A percentile compares a stretch with the other conserved stretches of the same genome.
phyloP scores from a whole-genome alignment of 2,888 invertebrate genomes.

The Parasteatoda lunata region DNA sequence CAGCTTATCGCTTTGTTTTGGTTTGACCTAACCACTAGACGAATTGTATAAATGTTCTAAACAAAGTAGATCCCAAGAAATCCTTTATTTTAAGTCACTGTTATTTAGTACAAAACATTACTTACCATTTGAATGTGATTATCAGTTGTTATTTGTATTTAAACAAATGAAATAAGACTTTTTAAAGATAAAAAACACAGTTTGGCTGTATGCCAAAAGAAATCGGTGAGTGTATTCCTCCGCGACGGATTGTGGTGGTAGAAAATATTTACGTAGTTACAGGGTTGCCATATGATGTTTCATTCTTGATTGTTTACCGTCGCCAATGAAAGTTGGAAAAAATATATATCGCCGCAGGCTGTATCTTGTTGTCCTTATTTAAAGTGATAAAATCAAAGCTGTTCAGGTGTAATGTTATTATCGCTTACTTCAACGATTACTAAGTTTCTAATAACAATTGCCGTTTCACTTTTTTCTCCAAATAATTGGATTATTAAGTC shows the following conservation, averaged over 20 bases:
- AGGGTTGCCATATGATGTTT: constrained; percentile 50
- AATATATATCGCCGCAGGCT: too few relatives aligned
- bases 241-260: constrained; percentile 41
- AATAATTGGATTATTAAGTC: too few relatives aligned
- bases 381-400: too few relatives aligned
- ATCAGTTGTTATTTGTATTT: too few relatives aligned
- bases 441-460: too few relatives aligned
- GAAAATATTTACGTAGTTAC: constrained; percentile 41
- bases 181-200: not conserved
- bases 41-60: constrained; percentile 46
- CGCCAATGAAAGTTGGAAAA: constrained; percentile 14
- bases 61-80: constrained; percentile 60
- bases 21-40: constrained; percentile 25
- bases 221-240: constrained; percentile 43
- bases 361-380: too few relatives aligned
- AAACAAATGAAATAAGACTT: not conserved
- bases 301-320: constrained; percentile 49
- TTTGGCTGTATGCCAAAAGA: constrained; percentile 54
- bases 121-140: too few relatives aligned
- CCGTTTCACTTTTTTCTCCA: too few relatives aligned
- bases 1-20: constrained; percentile 64
- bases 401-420: too few relatives aligned
- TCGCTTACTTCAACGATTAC: too few relatives aligned
- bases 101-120: too few relatives aligned
- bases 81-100: not conserved